Evolutionary conservation across 2,888 invertebrate genomes (phyloP), one percentile per base, ranked within the genome.

Genomic region (Perdita meconis): DNA sequence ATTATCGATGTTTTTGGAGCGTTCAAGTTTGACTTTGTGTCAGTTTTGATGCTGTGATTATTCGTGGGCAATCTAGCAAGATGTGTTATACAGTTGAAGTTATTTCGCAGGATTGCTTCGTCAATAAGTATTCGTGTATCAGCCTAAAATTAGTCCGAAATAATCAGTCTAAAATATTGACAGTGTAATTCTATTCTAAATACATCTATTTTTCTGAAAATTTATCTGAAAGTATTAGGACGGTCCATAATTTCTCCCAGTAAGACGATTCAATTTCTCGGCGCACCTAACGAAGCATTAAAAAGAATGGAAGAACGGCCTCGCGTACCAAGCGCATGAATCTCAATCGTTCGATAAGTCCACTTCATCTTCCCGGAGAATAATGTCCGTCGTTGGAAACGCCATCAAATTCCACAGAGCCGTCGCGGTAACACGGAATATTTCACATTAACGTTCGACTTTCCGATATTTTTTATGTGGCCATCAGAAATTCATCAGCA

Each of bases 401-500:
- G 22, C 8, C 38, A 44, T 64, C 12, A 51, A 66, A 76, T 75
- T 67, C 60, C 67, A 57, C 6, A 26, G 6, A 26, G 24, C 10
- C n/a, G 26, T n/a, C 16, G 22, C 8, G 42, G 36, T 44, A 44
- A 69, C 19, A 55, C 16, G 42, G n/a, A 51, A 61, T 68, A 63
- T 63, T 76, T 68, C 57, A 42, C 38, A 24, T 63, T 53, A 57
- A 51, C 44, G 56, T 44, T 51, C 30, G 57, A 76, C 56, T 66
- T 61, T 55, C 76, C 67, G 60, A 75, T 67, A 67, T 76, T 75
- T 76, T 75, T 61, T 56, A 56, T 53, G 30, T 56, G 22, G 16
- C 66, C 42, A 24, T 50, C 60, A 16, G 36, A 56, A 76, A 75
- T 76, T 75, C 38, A 60, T 66, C 50, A 40, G 16, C 34, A 26